Conservation (phyloP, 2,888 invertebrate species). For the Graphium colonna region DNA sequence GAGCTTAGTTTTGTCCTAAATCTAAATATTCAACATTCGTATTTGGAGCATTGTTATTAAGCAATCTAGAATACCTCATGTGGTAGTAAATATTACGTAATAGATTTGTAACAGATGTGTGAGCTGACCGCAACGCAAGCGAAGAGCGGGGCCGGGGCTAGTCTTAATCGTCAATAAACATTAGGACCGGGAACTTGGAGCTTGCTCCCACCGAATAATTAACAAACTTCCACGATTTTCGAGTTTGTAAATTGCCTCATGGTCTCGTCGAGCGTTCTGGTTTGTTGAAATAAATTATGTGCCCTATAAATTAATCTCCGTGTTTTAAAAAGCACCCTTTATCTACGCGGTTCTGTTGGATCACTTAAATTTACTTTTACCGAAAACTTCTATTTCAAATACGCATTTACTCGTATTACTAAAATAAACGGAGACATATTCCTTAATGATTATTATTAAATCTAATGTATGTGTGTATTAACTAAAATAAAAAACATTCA, state of each 20-base stretch:
- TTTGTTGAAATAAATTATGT: constrained; percentile 75
- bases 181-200: constrained; percentile 62
- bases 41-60: too few species aligned
- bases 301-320: constrained; percentile 73
- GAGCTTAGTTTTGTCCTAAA: too few species aligned
- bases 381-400: constrained; percentile 16
- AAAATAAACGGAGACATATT: too few species aligned
- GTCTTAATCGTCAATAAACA: constrained; percentile 78
- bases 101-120: constrained; percentile 1
- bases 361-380: constrained; percentile 24
- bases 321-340: constrained; percentile 65
- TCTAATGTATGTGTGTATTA: too few species aligned
- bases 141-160: constrained; percentile 61
- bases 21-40: too few species aligned
- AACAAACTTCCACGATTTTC: constrained; percentile 79
- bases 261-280: constrained; percentile 73
- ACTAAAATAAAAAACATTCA: too few species aligned
- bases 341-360: constrained; percentile 42
- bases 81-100: constrained; percentile 6
- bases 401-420: too few species aligned
- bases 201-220: constrained; percentile 72
- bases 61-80: too few species aligned
- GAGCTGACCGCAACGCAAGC: constrained; percentile 51
- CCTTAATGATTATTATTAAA: too few species aligned
- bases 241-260: constrained; percentile 78